Percentiles rank a stretch among this genome's conserved stretches.
These are phyloP conservation scores for Zygothrica quintamaculata DNA, from an alignment of 2,888 invertebrate genomes.

Conservation along the genomic window DNA sequence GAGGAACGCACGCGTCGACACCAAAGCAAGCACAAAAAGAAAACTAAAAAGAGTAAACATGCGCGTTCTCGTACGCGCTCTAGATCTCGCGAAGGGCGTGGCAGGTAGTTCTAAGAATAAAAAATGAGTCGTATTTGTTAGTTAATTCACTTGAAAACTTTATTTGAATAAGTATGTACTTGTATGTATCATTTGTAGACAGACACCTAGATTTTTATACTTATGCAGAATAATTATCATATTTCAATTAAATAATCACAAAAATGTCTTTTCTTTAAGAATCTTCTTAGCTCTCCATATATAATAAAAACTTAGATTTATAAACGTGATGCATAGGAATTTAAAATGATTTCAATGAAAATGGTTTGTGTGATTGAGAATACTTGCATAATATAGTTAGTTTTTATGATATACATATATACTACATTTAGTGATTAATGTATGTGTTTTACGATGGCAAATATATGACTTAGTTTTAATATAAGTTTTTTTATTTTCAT, in stretches of 20 bases:
- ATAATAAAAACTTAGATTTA: constrained; percentile 62
- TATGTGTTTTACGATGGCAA: constrained; percentile 43
- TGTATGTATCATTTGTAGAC: constrained; percentile 52
- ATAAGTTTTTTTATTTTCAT: constrained; percentile 19
- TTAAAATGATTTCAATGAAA: constrained; percentile 10
- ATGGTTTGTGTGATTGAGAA: constrained; percentile 44
- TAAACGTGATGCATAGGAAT: constrained; percentile 26
- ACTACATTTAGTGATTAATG: constrained; percentile 38
- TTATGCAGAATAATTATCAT: constrained; percentile 70
- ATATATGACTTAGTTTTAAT: constrained; percentile 54
- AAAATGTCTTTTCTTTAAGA: constrained; percentile 68
- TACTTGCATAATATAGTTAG: constrained; percentile 45
- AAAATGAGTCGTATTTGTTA: background rate
- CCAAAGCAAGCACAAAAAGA: constrained; percentile 79
- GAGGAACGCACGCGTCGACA: constrained; percentile 54
- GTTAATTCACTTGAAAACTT: constrained; percentile 64
- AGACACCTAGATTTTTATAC: constrained; percentile 55
- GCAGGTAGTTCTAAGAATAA: constrained; percentile 30
- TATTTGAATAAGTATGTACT: constrained; percentile 59
- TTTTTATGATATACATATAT: constrained; percentile 39
- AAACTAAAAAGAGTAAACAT: constrained; percentile 83
- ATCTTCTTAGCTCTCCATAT: constrained; percentile 41
- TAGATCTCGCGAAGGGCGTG: constrained; percentile 58
- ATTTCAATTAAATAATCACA: constrained; percentile 76
- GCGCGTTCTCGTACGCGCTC: constrained; percentile 81